Base-by-base conservation (phyloP, 2,797 vertebrate species). In the Pangasius larnaudii region DNA sequence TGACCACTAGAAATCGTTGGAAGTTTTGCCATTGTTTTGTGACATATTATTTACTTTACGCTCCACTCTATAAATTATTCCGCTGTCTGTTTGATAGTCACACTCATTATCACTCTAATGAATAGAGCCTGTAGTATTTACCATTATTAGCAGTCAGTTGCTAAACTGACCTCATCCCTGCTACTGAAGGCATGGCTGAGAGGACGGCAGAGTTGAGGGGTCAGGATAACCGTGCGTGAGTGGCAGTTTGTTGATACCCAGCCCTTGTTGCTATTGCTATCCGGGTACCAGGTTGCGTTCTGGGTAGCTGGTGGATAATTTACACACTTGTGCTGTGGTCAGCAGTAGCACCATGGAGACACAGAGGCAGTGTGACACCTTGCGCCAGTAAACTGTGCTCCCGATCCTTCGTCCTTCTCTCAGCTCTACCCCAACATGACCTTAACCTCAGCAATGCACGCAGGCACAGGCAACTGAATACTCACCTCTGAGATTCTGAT, bases 291-390 rank as follows among this genome's bases (percentile, higher is more conserved):
- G 42, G 83, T 84, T 90, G 88, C 49, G 51, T 71, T 39, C 75
- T 80, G 86, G 78, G 88, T 85, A 87, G 84, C 59, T 87, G 87
- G 86, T 61, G 89, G 84, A 75, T 85, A 84, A 84, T 92, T 92
- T 91, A 90, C 86, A 84, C 56, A 49, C 81, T 75, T 16, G 87
- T 16, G 2, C 90, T 74, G 63, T 56, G 88, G 85, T 90, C 91
- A 92, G 85, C 59, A 56, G 72, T 78, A 77, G 77, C 11, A 91
- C 83, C 87, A 87, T 84, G 88, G 72, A 78, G 87, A 90, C 77
- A n/a, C 85, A 61, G 69, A 53, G 88, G 90, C 91, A 90, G 89
- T 79, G 85, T 88, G 58, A 88, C 87, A 90, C 78, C 84, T 86
- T 49, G 88, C 61, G 86, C 61, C 83, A 90, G 58, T 86, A 89